Evolutionary conservation across 2,113 vertebrate species (phyloP), one percentile per base, ranked within the genome.

Genomic region (Phylloscopus trochiloides): DNA sequence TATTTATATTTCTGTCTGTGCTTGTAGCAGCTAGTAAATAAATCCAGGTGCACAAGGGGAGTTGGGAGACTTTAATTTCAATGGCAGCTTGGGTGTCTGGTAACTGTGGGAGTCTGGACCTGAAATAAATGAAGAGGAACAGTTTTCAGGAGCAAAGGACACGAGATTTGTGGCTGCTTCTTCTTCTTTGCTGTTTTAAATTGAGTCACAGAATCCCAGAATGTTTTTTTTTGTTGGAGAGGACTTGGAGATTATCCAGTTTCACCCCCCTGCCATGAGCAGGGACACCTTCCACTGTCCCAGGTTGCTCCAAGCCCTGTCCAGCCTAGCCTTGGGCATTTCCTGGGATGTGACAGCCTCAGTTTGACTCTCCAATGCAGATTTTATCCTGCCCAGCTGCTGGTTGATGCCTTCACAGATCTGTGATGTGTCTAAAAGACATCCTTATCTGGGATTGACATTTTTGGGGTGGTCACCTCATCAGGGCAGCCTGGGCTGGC

Each of bases 1-100:
- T 58, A 95, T 94, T 92, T 75, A 9, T 91, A 25, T 90, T 95
- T 91, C 62, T 92, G 31, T 74, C 81, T 71, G 34, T 73, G 45
- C 62, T 87, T 55, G 58, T 57, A 62, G 58, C 80, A 91, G 50
- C 51, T 61, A 66, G 86, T 73, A 90, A 93, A 75, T 58, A 93
- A 92, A 92, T 68, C 58, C 67, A 90, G 92, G 88, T 73, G 66
- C 62, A 36, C 32, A 38, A 58, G 66, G 29, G 91, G 70, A 92
- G 22, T 18, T 47, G 61, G 58, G 70, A 92, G 58, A 29, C 74
- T 94, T 90, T 68, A 7, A 68, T 83, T 94, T 92, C 58, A 47
- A 1, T 32, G 58, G 54, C 54, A 83, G 42, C 26, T 91, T 85
- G 81, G 54, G 43, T 0, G 1, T 63, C 71, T 90, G 66, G 17